Conservation (phyloP, 1,140 invertebrate genomes). For the Rhopalosiphum padi region DNA sequence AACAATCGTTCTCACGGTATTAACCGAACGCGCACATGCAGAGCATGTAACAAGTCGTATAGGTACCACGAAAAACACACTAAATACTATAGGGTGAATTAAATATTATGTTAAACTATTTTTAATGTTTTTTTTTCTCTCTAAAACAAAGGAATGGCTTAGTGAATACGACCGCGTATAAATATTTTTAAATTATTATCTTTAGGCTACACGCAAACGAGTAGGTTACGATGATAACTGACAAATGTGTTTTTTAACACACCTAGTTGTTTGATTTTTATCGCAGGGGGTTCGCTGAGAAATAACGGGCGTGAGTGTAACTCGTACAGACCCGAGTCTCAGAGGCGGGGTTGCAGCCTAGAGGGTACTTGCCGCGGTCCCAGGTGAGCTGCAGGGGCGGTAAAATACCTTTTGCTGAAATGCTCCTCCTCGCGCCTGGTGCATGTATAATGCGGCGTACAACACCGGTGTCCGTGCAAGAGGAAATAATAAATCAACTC, state of each 20-base stretch:
- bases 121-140: neutral
- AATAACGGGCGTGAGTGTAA: conserved; percentile 15
- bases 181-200: conserved; percentile 16
- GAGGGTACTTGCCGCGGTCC: conserved; percentile 6
- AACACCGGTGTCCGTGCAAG: neutral
- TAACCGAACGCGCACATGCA: neutral
- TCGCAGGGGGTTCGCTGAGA: neutral
- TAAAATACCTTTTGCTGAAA: conserved; percentile 17
- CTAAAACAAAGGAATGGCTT: neutral
- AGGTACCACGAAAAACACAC: neutral
- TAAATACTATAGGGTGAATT: neutral
- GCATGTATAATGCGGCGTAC: neutral
- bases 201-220: neutral
- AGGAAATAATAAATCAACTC: conserved; percentile 35
- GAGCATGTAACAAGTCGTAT: neutral
- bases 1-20: conserved; percentile 11
- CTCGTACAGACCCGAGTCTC: neutral
- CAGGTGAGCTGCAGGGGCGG: neutral
- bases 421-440: neutral
- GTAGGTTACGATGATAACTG: neutral
- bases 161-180: neutral
- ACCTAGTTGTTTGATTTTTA: conserved; percentile 22
- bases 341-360: conserved; percentile 22
- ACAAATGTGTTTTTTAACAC: conserved; percentile 33
- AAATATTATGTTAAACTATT: neutral